These are phyloP conservation scores for Junonia oenone DNA, from an alignment of 2,888 invertebrate genomes.

Conservation along the genomic window DNA sequence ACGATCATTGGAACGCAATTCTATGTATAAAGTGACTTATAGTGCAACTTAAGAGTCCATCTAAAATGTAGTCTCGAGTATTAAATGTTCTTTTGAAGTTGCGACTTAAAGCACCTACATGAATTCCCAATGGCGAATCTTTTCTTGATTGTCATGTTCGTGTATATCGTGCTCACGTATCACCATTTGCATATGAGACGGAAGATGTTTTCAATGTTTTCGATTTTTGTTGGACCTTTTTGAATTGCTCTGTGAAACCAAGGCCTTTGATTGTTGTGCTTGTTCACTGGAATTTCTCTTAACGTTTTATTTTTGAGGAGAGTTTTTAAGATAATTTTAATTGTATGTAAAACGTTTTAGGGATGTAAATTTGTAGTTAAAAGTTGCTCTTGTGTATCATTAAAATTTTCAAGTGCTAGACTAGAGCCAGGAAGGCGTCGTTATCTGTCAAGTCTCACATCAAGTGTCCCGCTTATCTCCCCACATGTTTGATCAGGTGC, in stretches of 20 bases:
- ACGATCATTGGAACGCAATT: neutral
- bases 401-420: constrained; percentile 45
- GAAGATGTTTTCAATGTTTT: constrained; percentile 55
- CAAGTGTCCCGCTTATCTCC: constrained; percentile 73
- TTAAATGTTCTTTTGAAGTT: neutral
- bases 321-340: neutral
- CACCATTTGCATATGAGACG: constrained; percentile 67
- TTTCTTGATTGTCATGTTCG: constrained; percentile 35
- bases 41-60: neutral
- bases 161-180: constrained; percentile 50
- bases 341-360: neutral
- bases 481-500: constrained; percentile 77
- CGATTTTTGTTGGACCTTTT: constrained; percentile 55
- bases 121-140: constrained; percentile 23
- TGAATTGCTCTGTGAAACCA: constrained; percentile 41
- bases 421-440: constrained; percentile 54
- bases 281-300: constrained; percentile 34
- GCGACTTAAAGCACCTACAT: neutral
- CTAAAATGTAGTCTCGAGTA: neutral
- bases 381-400: constrained; percentile 33
- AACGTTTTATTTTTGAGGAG: neutral
- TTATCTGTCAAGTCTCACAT: constrained; percentile 68
- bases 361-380: neutral
- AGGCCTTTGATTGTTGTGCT: constrained; percentile 38
- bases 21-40: neutral